A percentile compares a stretch with the other conserved stretches of the same genome.
phyloP scores from a whole-genome alignment of 2,797 vertebrate species.

The Pteropus rufus region DNA sequence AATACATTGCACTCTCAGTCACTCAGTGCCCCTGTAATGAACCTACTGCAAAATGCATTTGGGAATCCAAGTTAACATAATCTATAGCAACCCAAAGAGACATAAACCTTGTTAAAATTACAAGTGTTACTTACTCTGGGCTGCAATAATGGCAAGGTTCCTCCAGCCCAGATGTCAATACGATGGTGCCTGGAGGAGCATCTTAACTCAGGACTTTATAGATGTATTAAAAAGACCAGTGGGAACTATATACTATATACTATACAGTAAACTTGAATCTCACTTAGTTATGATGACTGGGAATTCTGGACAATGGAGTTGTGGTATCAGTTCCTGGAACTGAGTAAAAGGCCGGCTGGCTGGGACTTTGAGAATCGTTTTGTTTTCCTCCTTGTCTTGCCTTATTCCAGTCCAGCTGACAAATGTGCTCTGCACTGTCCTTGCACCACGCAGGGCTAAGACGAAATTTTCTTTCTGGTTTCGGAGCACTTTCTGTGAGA shows the following conservation, averaged over 20 bases:
- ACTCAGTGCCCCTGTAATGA: neutral
- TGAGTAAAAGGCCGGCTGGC: neutral
- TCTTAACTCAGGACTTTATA: slow-evolving; percentile 61
- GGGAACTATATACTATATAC: slow-evolving; percentile 29
- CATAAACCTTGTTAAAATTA: slow-evolving; percentile 29
- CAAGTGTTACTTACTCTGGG: neutral
- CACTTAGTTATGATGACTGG: neutral
- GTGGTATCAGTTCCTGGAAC: neutral
- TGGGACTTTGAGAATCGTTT: neutral
- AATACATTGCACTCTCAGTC: neutral
- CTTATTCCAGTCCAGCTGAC: neutral
- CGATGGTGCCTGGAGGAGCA: slow-evolving; percentile 6
- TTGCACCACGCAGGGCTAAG: neutral
- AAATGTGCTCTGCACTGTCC: neutral
- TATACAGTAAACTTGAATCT: slow-evolving; percentile 12
- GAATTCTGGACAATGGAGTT: neutral
- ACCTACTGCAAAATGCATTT: neutral
- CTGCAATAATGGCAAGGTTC: neutral
- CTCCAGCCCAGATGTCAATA: neutral
- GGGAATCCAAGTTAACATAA: slow-evolving; percentile 16
- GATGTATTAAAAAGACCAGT: slow-evolving; percentile 33
- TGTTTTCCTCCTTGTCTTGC: neutral
- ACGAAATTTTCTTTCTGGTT: neutral
- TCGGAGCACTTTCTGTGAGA: neutral
- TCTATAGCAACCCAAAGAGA: neutral